Evolutionary conservation across 1,140 invertebrate species (phyloP).

Genomic region (Lepidurus arcticus): DNA sequence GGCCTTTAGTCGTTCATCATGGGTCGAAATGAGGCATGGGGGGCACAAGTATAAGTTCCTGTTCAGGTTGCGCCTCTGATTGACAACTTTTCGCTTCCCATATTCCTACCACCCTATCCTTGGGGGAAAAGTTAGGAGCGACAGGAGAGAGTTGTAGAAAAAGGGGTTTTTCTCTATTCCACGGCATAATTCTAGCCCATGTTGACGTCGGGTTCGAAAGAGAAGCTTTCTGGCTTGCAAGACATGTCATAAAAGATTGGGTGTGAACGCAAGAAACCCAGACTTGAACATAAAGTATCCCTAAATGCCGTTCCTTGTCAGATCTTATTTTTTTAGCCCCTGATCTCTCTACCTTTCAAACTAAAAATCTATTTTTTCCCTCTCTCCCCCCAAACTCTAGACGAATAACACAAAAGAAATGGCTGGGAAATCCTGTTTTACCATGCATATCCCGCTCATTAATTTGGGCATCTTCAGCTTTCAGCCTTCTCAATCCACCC

Average conservation of each 20-base stretch:
- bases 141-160: no score
- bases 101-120: neutral
- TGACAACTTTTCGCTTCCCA: constrained; percentile 16
- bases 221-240: neutral
- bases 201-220: neutral
- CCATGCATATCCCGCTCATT: no score
- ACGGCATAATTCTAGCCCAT: neutral
- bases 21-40: neutral
- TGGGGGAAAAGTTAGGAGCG: no score
- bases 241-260: neutral
- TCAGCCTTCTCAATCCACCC: no score
- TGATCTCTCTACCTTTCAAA: neutral
- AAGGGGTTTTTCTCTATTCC: no score
- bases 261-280: neutral
- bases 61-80: neutral
- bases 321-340: neutral
- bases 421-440: no score
- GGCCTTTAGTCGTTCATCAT: neutral
- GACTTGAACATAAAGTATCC: neutral
- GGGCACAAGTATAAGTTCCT: neutral
- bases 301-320: neutral
- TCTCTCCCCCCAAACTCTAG: no score
- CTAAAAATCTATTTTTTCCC: no score
- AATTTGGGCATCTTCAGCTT: no score
- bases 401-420: no score